Evolutionary conservation across 2,888 invertebrate genomes (phyloP).

Genomic region (Nomada lathburiana): DNA sequence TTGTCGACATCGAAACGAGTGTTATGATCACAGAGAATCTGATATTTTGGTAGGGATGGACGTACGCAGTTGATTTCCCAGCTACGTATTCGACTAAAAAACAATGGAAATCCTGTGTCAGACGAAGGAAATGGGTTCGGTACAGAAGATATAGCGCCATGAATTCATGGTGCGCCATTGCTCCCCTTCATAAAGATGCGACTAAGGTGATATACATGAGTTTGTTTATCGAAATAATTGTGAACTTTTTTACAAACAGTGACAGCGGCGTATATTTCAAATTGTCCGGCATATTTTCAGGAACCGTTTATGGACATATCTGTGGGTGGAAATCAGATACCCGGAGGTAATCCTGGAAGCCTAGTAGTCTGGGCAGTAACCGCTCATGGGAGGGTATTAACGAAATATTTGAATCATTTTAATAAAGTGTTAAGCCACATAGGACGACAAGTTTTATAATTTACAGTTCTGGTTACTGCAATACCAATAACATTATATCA

Average conservation of each 20-base stretch:
- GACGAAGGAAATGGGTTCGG: constrained; percentile 95
- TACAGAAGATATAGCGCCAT: constrained; percentile 94
- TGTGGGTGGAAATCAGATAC: constrained; percentile 93
- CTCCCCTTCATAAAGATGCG: constrained; percentile 94
- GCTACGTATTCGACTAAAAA: constrained; percentile 92
- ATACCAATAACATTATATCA: constrained; percentile 10
- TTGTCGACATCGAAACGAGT: constrained; percentile 58
- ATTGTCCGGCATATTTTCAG: constrained; percentile 78
- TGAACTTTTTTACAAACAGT: neutral
- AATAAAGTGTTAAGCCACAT: constrained; percentile 6
- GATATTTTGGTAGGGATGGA: constrained; percentile 89
- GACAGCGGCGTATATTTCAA: no score
- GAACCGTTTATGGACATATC: constrained; percentile 97
- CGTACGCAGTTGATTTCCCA: constrained; percentile 96
- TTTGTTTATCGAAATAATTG: neutral
- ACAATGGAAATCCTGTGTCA: constrained; percentile 95
- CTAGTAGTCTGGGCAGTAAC: constrained; percentile 97
- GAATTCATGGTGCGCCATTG: constrained; percentile 97
- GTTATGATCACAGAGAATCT: constrained; percentile 69
- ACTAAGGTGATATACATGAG: constrained; percentile 86
- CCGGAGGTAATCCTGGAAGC: constrained; percentile 90
- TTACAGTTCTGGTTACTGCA: constrained; percentile 21
- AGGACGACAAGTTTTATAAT: constrained; percentile 11
- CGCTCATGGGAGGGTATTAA: constrained; percentile 91
- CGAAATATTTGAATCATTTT: constrained; percentile 38